Conservation (phyloP, 2,113 vertebrate genomes). For the Macrotus californicus region DNA sequence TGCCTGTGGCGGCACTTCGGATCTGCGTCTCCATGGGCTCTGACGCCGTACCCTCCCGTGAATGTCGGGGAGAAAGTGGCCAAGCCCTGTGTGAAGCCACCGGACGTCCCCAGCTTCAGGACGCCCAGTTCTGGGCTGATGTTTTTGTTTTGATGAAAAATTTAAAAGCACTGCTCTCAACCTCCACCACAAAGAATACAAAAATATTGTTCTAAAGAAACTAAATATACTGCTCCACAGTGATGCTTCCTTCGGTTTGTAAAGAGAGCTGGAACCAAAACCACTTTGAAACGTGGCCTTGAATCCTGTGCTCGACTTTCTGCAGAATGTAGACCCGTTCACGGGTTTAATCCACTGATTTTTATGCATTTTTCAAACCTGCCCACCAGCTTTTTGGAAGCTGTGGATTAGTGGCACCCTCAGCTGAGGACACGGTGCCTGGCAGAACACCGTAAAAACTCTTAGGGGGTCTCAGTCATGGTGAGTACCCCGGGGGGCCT, state of each 20-base stretch:
- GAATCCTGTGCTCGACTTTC: background rate
- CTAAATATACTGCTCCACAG: background rate
- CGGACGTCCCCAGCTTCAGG: background rate
- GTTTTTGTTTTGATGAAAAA: constrained; percentile 56
- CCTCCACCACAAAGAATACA: background rate
- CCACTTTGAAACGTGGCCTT: background rate
- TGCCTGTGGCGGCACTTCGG: background rate
- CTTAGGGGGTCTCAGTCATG: background rate
- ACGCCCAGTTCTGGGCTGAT: background rate
- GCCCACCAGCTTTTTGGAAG: background rate
- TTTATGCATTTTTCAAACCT: background rate
- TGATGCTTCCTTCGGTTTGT: constrained; percentile 18
- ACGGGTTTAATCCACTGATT: too few relatives aligned
- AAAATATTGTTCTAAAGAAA: constrained; percentile 51
- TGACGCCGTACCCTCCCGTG: background rate
- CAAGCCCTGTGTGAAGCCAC: background rate
- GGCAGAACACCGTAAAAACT: background rate
- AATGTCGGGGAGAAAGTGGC: background rate
- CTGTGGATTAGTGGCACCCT: background rate
- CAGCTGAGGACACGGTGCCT: background rate
- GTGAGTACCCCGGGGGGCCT: fast-evolving
- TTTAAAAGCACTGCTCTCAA: background rate
- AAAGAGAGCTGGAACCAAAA: background rate
- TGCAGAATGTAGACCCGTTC: background rate
- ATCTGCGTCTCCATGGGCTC: background rate